Base-by-base conservation (phyloP, 2,113 vertebrate species). In the Picathartes gymnocephalus region DNA sequence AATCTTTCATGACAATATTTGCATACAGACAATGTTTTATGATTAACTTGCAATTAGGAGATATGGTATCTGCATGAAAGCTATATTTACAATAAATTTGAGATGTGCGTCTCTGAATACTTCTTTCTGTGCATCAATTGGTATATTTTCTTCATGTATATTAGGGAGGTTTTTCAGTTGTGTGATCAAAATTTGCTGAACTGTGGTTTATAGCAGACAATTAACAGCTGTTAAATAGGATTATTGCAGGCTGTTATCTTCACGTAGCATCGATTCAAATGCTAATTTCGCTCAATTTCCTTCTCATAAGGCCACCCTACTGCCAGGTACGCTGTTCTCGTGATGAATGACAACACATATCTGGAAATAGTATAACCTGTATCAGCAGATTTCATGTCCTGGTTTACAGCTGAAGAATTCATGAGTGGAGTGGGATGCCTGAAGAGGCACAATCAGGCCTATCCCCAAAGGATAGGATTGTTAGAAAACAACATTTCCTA, bases 141-240 rank as follows among this genome's bases (percentile, higher is more conserved):
- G 8, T 66, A 13, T 39, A 58, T 72, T 88, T 95, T 89, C 44
- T 82, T 79, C 37, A 24, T 88, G 77, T 50, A 30, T 65, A 40
- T 82, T 91, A 68, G 33, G 47, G 35, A 88, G 23, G 21, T 82
- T 80, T 90, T 83, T 81, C 56, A n/a, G 39, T 82, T 62, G 13
- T 66, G 70, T 95, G 95, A 91, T 94, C 85, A 91, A 87, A 90
- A 94, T 70, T 82, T 93, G 81, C 91, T 96, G 93, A 95, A 90
- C 90, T 94, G 91, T 91, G 78, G 42, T 85, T 93, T 96, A 94
- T 80, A 88, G 81, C 42, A 90, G 73, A 68, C 81, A 85, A 95
- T 95, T 93, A 97, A 83, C 84, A 96, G 93, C 91, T 95, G 91
- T 94, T 96, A 95, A 88, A 95, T 94, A 82, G 93, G 87, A 91